Base-by-base conservation (phyloP, 2,113 vertebrate genomes). In the Lamprologus ornatipinnis region DNA sequence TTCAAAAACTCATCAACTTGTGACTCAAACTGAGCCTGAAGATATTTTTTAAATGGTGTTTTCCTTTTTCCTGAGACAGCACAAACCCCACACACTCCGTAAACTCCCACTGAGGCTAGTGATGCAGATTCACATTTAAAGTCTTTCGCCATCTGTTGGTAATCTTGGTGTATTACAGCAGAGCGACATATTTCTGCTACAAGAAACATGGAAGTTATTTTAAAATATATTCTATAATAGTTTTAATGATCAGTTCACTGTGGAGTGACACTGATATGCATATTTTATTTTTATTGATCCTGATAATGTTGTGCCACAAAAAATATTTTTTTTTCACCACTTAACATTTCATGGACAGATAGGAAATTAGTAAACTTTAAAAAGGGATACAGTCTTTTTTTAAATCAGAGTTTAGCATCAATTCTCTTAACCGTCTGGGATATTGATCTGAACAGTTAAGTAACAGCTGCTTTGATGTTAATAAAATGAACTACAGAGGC, bases 131-230 rank as follows among this genome's bases (percentile, higher is more conserved):
- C 2, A 33, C 1, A 33, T 60, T 0, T 60, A 33, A 60, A 33
- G 57, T 33, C 2, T 60, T 31, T 0, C 14, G 0, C 57, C 57
- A 33, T 6, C 28, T 60, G 2, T 19, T 60, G 58, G 5, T 3
- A 10, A 60, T 2, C 9, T 60, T 33, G 3, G 3, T 6, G 1
- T 60, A 60, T 60, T 60, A 60, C 2, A 60, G 28, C 57, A 60
- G 28, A 58, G 0, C 2, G 1, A 28, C 55, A 5, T 28, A 0
- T 58, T 28, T 58, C 23, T 58, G 4, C 13, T 58, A 58, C 23
- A 58, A 26, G 23, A 55, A 55, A 13, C 54, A 55, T 55, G 11
- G 1, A 57, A 15, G 55, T 57, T 57, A 57, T 57, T 57, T 57
- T 2, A 5, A 57, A 57, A 28, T 28, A 57, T 57, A 57, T 26